Evolutionary conservation across 2,113 vertebrate species (phyloP).

Genomic region (Oncorhynchus nerka): DNA sequence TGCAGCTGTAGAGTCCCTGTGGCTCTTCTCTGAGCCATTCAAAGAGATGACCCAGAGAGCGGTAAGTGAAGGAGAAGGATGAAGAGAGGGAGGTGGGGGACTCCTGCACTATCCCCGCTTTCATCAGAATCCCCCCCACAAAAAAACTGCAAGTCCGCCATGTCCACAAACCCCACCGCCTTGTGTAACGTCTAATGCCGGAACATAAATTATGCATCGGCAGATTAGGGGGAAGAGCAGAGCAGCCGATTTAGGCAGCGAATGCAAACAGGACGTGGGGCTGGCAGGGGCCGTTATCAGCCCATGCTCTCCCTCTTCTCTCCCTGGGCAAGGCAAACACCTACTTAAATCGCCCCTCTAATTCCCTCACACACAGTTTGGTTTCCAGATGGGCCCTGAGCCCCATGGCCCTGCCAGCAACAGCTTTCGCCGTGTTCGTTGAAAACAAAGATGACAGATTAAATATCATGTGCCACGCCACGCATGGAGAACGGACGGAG

Average conservation of each 20-base stretch:
- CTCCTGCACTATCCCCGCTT: too few relatives aligned
- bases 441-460: slow-evolving; percentile 92
- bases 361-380: slow-evolving; percentile 69
- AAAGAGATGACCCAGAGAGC: too few relatives aligned
- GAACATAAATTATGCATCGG: slow-evolving; percentile 53
- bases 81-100: too few relatives aligned
- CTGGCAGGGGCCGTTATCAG: neutral
- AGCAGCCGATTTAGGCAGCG: neutral
- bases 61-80: too few relatives aligned
- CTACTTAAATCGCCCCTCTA: slow-evolving; percentile 74
- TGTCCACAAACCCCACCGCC: neutral
- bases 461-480: slow-evolving; percentile 82
- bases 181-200: slow-evolving; percentile 1
- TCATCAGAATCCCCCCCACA: too few relatives aligned
- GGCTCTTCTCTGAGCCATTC: too few relatives aligned
- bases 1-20: too few relatives aligned
- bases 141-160: neutral
- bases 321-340: slow-evolving; percentile 44
- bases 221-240: slow-evolving; percentile 35
- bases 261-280: too few relatives aligned
- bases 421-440: slow-evolving; percentile 87
- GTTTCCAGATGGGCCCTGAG: slow-evolving; percentile 87
- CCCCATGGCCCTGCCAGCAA: slow-evolving; percentile 81
- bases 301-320: neutral
- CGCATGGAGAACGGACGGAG: slow-evolving; percentile 43